Base-by-base conservation (phyloP, 2,888 invertebrate genomes). In the Cabera pusaria region DNA sequence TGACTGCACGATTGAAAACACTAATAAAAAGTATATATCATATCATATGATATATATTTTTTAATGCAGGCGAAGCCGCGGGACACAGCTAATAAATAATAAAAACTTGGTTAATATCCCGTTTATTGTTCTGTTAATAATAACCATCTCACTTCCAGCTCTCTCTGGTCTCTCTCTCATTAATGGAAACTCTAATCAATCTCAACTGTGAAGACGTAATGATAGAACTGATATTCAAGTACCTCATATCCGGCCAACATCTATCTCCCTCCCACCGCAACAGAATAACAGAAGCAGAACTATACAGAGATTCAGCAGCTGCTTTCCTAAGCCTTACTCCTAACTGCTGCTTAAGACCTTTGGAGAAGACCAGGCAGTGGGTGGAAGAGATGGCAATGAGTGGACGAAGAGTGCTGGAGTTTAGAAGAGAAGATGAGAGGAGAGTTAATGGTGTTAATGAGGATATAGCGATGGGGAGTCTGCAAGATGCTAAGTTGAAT, bases 171-270 rank as follows among this genome's bases (percentile, higher is more conserved):
- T 96, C 98, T 0, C 85, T 99, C 58, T 94, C 97, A 0, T 83
- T 99, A 5, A 96, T 99, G 79, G 95, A 97, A 72, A 97, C 97
- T 0, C 88, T 99, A 43, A 91, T 98, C 31, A 95, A 96, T 60
- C 87, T 98, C 44, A 96, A 98, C 79, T 98, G 97, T 82, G 99
- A 99, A 80, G 99, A 99, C 76, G 93, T 98, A 24, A 96, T 99
- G 96, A 87, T 97, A 58, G 97, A 98, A 68, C 87, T 98, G 27
- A 92, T 97, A 25, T 93, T 96, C 68, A 96, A 96, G 68, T 94
- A 97, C 71, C 90, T 98, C 0, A 52, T 86, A 1, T 74, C 67
- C 38, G 89, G 89, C 0, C 75, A 79, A 27, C 83, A 88, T 28
- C 51, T 88, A 2, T 69, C 71, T 59, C 60, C 71, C 0, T 51